Evolutionary conservation across 2,797 vertebrate genomes (phyloP).

Genomic region (Microhierax caerulescens): DNA sequence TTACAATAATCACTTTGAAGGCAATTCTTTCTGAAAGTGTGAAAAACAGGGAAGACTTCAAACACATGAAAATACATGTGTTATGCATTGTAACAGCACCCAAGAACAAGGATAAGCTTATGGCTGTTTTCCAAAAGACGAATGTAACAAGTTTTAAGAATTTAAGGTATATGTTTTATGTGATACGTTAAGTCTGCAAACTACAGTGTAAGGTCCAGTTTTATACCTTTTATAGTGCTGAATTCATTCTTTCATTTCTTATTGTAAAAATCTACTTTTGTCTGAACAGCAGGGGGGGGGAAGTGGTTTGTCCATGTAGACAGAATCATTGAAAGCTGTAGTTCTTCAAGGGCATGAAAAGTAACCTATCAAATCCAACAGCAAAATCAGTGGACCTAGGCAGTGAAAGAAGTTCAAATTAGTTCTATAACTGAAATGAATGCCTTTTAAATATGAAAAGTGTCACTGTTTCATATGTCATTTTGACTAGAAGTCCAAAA

Average conservation of each 20-base stretch:
- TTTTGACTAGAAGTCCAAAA: not conserved
- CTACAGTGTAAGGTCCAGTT: not conserved
- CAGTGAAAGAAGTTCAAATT: not conserved
- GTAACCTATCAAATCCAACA: not conserved
- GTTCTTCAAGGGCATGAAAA: not conserved
- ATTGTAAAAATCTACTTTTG: not conserved
- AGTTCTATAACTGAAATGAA: not conserved
- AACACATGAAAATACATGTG: not conserved
- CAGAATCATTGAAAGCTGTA: not conserved
- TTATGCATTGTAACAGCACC: not conserved
- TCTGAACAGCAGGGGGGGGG: rapidly evolving
- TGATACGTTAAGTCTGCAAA: not conserved
- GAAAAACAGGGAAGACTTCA: not conserved
- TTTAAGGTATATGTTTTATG: not conserved
- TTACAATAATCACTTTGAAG: not conserved
- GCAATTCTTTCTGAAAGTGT: not conserved
- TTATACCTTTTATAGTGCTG: not conserved
- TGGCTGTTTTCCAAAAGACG: not conserved
- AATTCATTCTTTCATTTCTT: not conserved
- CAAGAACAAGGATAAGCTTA: not conserved
- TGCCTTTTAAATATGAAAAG: not conserved
- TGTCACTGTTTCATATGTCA: not conserved
- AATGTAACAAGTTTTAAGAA: not conserved
- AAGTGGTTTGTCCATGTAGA: not conserved
- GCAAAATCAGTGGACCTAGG: not conserved